Percentiles rank a stretch among this genome's conserved stretches.
phyloP scores from a whole-genome alignment of 2,888 invertebrate genomes.

The Lymantria monacha region DNA sequence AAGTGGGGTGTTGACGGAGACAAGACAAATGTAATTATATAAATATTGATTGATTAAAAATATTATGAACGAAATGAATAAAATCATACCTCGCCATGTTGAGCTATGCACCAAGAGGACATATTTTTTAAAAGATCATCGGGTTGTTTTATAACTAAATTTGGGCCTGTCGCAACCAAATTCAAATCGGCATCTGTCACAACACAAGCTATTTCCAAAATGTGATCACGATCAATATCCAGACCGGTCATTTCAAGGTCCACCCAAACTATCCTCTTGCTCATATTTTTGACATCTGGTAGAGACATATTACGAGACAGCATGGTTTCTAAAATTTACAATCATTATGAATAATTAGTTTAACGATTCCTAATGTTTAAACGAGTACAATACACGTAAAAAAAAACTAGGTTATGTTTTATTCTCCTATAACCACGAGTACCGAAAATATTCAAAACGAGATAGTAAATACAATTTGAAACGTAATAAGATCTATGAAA shows the following conservation, averaged over 20 bases:
- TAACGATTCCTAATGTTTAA: neutral
- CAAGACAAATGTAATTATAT: no score
- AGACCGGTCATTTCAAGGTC: conserved; percentile 96
- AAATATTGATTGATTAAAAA: no score
- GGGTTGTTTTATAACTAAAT: conserved; percentile 90
- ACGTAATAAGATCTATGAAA: no score
- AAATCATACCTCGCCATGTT: conserved; percentile 87
- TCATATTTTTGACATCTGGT: conserved; percentile 32
- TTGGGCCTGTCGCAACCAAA: conserved; percentile 88
- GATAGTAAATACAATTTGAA: no score
- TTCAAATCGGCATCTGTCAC: conserved; percentile 92
- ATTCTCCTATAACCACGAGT: no score
- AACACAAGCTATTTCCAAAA: conserved; percentile 94
- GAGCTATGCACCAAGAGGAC: conserved; percentile 91
- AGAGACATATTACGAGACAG: conserved; percentile 13
- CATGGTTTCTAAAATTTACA: neutral
- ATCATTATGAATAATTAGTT: neutral
- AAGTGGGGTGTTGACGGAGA: no score
- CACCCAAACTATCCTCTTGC: conserved; percentile 86
- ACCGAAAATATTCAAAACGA: no score
- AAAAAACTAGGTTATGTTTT: no score
- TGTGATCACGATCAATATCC: conserved; percentile 87
- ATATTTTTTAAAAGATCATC: conserved; percentile 87
- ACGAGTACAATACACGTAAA: no score
- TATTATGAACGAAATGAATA: no score